Evolutionary conservation across 2,888 invertebrate species (phyloP).

Genomic region (Melanargia galathea): DNA sequence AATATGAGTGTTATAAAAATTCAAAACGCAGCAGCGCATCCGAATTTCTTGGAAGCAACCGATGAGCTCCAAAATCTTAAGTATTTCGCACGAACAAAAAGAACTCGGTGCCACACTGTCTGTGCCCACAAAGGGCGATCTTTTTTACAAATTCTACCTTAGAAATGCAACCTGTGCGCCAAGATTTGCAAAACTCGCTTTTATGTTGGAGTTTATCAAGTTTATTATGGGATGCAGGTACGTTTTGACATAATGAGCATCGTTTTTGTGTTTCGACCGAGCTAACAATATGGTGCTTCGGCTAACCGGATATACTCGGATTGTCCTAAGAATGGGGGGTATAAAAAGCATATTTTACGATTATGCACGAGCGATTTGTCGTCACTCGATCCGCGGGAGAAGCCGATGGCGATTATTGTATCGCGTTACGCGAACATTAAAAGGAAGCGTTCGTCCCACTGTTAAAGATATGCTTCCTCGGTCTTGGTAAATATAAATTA

Average conservation of each 20-base stretch:
- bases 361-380: constrained; percentile 80
- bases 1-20: constrained; percentile 16
- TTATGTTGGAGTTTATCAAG: constrained; percentile 48
- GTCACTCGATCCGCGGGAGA: constrained; percentile 72
- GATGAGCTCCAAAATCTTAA: constrained; percentile 56
- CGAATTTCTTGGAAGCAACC: constrained; percentile 68
- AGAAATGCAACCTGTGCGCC: constrained; percentile 62
- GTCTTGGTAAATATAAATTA: background rate
- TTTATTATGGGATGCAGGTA: constrained; percentile 46
- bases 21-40: constrained; percentile 40
- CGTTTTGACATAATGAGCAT: constrained; percentile 61
- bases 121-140: constrained; percentile 71
- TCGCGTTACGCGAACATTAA: constrained; percentile 57
- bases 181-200: constrained; percentile 50
- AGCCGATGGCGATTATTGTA: constrained; percentile 70
- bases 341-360: constrained; percentile 74
- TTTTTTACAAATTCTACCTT: constrained; percentile 71
- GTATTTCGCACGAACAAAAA: constrained; percentile 71
- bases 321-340: constrained; percentile 61
- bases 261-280: constrained; percentile 63
- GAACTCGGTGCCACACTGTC: constrained; percentile 77
- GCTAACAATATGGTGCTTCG: constrained; percentile 66
- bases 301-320: constrained; percentile 73
- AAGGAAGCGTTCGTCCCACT: constrained; percentile 32
- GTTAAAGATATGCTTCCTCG: background rate